Evolutionary conservation across 2,888 invertebrate species (phyloP), one percentile per base, ranked within the genome.

Genomic region (Agrotis ipsilon): DNA sequence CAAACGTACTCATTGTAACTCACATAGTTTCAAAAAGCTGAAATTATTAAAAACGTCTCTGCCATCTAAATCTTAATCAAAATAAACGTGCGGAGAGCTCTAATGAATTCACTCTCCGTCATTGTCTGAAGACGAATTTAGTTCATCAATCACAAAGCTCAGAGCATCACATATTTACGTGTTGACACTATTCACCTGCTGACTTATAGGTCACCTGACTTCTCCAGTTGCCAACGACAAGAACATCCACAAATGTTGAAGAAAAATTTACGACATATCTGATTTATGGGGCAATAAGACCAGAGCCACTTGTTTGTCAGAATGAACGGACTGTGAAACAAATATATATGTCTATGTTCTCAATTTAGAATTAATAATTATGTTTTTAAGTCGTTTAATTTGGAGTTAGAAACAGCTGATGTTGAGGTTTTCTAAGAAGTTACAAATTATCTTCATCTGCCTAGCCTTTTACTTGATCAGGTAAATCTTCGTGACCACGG

Each of bases 171-270:
- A 72, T 70, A 81, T 79, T 85, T 81, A 83, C 72, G 69, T 68
- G 82, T 78, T 86, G 88, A 86, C 86, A 87, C 68, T 61, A 83
- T 85, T 76, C 87, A 87, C 87, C 88, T 88, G 84, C 51, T 86
- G 87, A 93, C 92, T 92, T 91, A 93, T 90, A 59, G 84, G 81
- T 89, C 93, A 92, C 88, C 89, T 92, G 93, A 90, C 88, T 89
- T 86, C 80, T 90, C 88, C 89, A 90, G 91, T 87, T 93, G 94
- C 93, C 94, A 94, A 93, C 85, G 78, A 74, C 32, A 77, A 76
- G 84, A 85, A 84, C 85, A 84, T 86, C 82, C 73, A 80, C 64
- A 46, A 71, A 72, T 66, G 62, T 65, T 84, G 79, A 87, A 88
- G 88, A 91, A 91, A 91, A 90, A 90, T 90, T 88, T 89, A 91